Evolutionary conservation across 2,113 vertebrate genomes (phyloP).

Genomic region (Pongo pygmaeus): DNA sequence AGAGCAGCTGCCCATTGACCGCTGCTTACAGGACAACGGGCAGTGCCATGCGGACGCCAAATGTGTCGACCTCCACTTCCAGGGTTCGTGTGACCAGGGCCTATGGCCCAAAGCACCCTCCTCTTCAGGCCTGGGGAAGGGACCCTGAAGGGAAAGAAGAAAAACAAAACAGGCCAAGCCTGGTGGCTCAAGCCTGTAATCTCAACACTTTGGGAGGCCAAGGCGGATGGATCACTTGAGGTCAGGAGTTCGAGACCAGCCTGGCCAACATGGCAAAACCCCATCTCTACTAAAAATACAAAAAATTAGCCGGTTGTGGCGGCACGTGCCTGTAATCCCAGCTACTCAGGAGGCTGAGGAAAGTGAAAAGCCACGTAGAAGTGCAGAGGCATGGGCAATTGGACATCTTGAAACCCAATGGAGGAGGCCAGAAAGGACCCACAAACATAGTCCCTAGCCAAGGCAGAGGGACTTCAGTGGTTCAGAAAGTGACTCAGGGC

Average conservation of each 20-base stretch:
- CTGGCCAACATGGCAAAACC: too few species aligned
- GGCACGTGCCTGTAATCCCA: too few species aligned
- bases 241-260: too few species aligned
- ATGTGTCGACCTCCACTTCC: slow-evolving; percentile 93
- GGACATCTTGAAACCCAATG: not conserved
- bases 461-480: too few species aligned
- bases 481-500: not conserved
- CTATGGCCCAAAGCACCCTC: not conserved
- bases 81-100: slow-evolving; percentile 84
- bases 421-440: not conserved
- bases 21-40: slow-evolving; percentile 93
- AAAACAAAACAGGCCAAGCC: not conserved
- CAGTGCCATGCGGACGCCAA: slow-evolving; percentile 88
- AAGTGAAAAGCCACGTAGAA: not conserved
- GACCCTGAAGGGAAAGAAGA: not conserved
- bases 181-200: too few species aligned
- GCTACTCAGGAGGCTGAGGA: not conserved
- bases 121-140: not conserved
- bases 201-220: too few species aligned
- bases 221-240: too few species aligned
- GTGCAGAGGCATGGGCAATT: not conserved
- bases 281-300: too few species aligned
- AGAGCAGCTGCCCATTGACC: slow-evolving; percentile 88
- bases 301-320: too few species aligned
- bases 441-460: not conserved